phyloP scores from a whole-genome alignment of 2,888 invertebrate species.

The Palloptera scutellata region DNA sequence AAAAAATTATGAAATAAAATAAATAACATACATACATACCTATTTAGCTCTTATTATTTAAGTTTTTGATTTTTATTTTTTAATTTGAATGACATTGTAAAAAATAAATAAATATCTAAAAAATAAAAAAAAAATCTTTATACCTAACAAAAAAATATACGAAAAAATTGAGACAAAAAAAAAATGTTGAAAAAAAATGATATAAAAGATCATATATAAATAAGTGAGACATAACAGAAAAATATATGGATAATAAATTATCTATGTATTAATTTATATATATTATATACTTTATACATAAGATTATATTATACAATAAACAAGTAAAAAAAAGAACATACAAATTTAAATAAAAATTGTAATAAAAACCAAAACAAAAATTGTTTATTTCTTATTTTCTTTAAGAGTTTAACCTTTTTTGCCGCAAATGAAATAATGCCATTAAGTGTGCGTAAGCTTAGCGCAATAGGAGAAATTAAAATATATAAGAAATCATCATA shows the following conservation, averaged over 20 bases:
- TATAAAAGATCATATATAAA: slow-evolving; percentile 14
- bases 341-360: slow-evolving; percentile 28
- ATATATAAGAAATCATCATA: too few relatives aligned
- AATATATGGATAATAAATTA: slow-evolving; percentile 37
- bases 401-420: background rate
- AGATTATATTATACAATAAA: slow-evolving; percentile 24
- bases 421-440: too few relatives aligned
- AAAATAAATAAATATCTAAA: slow-evolving; percentile 36
- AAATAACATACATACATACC: too few relatives aligned
- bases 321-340: slow-evolving; percentile 34
- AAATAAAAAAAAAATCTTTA: slow-evolving; percentile 33
- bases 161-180: slow-evolving; percentile 16
- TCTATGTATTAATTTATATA: slow-evolving; percentile 42
- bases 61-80: too few relatives aligned
- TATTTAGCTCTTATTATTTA: too few relatives aligned
- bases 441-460: too few relatives aligned
- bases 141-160: slow-evolving; percentile 4
- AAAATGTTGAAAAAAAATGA: slow-evolving; percentile 8
- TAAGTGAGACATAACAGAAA: slow-evolving; percentile 22
- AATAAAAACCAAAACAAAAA: slow-evolving; percentile 18
- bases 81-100: too few relatives aligned
- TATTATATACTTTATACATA: slow-evolving; percentile 31
- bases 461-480: too few relatives aligned
- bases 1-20: too few relatives aligned
- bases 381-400: slow-evolving; percentile 23